These are phyloP conservation scores for Chloroceryle aenea DNA, from an alignment of 2,113 vertebrate genomes.

Conservation along the genomic window DNA sequence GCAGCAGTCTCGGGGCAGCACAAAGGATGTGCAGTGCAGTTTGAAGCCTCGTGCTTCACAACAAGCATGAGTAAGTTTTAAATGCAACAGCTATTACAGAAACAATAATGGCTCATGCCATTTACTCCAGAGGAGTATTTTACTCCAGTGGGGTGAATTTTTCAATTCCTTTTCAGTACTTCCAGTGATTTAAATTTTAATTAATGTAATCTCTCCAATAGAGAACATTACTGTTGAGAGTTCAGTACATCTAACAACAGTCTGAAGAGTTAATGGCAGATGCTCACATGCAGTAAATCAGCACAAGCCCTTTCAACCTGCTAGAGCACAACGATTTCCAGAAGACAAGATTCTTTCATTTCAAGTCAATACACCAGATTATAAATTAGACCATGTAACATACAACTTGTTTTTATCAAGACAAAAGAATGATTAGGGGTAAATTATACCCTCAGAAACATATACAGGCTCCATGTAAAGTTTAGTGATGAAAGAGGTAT, in stretches of 20 bases:
- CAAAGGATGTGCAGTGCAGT: not conserved
- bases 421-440: not conserved
- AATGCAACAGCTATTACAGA: not conserved
- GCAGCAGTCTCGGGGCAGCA: not conserved
- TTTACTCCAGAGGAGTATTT: not conserved
- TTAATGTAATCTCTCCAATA: not conserved
- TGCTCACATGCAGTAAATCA: not conserved
- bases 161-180: not conserved
- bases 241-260: not conserved
- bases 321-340: not conserved
- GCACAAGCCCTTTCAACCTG: not conserved
- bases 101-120: not conserved
- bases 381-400: not conserved
- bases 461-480: not conserved
- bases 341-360: not conserved
- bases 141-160: not conserved
- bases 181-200: not conserved
- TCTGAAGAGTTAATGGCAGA: not conserved
- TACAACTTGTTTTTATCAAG: not conserved
- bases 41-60: not conserved
- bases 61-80: not conserved
- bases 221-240: not conserved
- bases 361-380: not conserved
- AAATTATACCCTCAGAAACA: not conserved
- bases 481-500: not conserved